Evolutionary conservation across 2,113 vertebrate species (phyloP).

Genomic region (Urocitellus parryii): DNA sequence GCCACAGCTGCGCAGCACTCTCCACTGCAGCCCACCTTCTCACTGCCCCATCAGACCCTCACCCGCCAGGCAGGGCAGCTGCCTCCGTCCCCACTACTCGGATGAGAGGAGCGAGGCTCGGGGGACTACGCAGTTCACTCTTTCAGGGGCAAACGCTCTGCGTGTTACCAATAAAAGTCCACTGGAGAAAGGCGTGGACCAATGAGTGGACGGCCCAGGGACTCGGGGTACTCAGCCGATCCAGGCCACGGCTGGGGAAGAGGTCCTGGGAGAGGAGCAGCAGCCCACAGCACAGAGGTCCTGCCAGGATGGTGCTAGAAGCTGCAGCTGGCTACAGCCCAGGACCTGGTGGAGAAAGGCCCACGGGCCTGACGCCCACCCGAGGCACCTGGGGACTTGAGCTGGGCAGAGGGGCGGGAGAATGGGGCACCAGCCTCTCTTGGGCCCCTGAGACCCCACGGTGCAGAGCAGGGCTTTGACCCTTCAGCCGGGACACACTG

Average conservation of each 20-base stretch:
- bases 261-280: background rate
- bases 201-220: fast-evolving
- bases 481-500: background rate
- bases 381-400: too few relatives aligned
- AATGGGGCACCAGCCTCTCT: background rate
- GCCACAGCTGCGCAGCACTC: background rate
- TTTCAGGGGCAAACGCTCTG: background rate
- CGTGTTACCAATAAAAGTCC: background rate
- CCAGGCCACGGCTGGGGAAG: fast-evolving
- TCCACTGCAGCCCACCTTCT: background rate
- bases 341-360: background rate
- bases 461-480: background rate
- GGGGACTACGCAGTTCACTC: fast-evolving
- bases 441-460: background rate
- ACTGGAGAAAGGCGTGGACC: background rate
- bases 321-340: background rate
- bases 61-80: background rate
- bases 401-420: background rate
- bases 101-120: background rate
- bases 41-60: fast-evolving
- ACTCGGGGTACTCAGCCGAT: background rate
- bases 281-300: background rate
- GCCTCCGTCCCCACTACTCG: fast-evolving
- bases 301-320: fast-evolving
- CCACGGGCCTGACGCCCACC: background rate